phyloP scores from a whole-genome alignment of 1,140 invertebrate species.

The Luehdorfia chinensis region DNA sequence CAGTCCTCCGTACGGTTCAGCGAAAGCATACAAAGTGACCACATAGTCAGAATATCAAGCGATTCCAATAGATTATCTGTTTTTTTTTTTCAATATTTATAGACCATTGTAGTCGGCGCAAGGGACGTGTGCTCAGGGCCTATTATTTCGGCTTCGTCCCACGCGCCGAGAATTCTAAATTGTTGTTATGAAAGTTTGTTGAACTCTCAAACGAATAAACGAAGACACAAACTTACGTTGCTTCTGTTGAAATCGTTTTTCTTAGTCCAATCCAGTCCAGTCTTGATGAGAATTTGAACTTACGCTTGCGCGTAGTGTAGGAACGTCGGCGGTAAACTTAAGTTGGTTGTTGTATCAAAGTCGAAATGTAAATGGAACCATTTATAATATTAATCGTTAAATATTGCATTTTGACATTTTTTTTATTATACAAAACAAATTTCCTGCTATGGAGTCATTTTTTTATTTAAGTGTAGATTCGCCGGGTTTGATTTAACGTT shows the following conservation, averaged over 20 bases:
- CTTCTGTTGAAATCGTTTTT: neutral
- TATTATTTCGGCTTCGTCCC: constrained; percentile 40
- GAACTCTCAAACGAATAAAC: constrained; percentile 24
- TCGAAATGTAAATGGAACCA: constrained; percentile 15
- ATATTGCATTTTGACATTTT: neutral
- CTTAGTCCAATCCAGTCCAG: too few species aligned
- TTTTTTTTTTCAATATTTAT: constrained; percentile 45
- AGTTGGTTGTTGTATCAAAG: constrained; percentile 2
- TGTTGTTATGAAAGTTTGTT: constrained; percentile 31
- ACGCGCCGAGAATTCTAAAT: constrained; percentile 40
- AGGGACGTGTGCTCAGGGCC: constrained; percentile 36
- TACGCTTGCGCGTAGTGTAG: neutral
- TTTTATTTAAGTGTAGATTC: neutral
- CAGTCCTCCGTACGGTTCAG: constrained; percentile 18
- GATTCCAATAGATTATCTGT: constrained; percentile 35
- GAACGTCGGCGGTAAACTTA: neutral
- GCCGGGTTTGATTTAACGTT: neutral
- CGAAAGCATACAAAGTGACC: constrained; percentile 38
- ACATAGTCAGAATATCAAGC: constrained; percentile 37
- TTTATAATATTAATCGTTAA: constrained; percentile 13
- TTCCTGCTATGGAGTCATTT: neutral
- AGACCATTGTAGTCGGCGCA: constrained; percentile 40
- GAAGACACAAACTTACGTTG: neutral
- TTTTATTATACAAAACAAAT: constrained; percentile 7
- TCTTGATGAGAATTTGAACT: neutral